Base-by-base conservation (phyloP, 2,797 vertebrate species). In the Prunella strophiata region DNA sequence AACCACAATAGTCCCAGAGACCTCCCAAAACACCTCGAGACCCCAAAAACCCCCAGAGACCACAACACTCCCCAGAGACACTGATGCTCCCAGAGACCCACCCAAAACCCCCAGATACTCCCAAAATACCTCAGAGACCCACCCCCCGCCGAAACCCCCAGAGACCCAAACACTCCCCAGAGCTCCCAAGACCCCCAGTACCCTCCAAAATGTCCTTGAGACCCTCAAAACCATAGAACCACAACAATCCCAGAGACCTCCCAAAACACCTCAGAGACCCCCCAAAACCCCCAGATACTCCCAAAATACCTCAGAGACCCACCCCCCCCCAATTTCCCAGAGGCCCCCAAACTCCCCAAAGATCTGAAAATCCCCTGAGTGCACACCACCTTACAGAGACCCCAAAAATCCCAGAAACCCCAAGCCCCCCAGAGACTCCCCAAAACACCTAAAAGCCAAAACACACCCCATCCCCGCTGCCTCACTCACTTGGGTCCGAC, bases 401-500 rank as follows among this genome's bases (percentile, higher is more conserved):
- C 30, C 22, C 10, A 40, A 36, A 13, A 15, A 6, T 12, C 32
- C 43, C 14, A 21, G 27, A 32, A 52, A 52, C 10, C 14, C 17
- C 10, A 27, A 26, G 6, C 7, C 18, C 7, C 22, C 10, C 21
- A 30, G 15, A 45, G 30, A 34, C 21, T n/a, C 36, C 40, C 29
- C 32, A 58, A 51, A 81, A 30, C 27, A 54, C 27, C 13, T 40
- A 13, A 16, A 7, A 61, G 10, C 38, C 16, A 55, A 42, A 77
- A 38, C 7, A 48, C 21, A 42, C 8, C 20, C 40, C 48, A 47
- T n/a, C 15, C 3, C 22, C 20, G 40, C 38, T 14, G 6, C 23
- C 52, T 34, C 84, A 98, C 99, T 99, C 97, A 99, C 99, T 70
- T 91, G 99, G 99, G 93, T 99, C 99, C 5, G 99, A 99, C 96